Conservation (phyloP, 1,140 invertebrate species). For the Holotrichia oblita region DNA sequence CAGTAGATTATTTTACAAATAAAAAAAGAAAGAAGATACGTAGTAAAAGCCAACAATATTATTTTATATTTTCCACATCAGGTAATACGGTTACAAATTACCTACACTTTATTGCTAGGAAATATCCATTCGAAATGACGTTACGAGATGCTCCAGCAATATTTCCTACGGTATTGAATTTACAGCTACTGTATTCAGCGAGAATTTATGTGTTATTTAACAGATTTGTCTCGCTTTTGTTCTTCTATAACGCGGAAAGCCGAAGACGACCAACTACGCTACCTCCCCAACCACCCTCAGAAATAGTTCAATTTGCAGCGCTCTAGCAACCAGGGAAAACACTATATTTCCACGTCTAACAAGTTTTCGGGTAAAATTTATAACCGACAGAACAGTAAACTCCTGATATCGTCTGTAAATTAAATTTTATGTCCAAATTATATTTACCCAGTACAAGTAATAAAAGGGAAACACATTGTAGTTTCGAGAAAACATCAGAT, state of each 20-base stretch:
- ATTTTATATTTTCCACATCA: background rate
- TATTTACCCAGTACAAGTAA: background rate
- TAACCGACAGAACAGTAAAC: background rate
- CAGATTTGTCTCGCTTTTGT: slow-evolving; percentile 33
- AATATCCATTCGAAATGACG: background rate
- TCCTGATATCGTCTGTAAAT: slow-evolving; percentile 20
- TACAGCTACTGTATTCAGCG: background rate
- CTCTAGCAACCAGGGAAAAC: background rate
- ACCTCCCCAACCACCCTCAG: background rate
- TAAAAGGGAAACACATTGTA: too few relatives aligned
- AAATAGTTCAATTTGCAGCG: slow-evolving; percentile 30
- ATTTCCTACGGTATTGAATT: slow-evolving; percentile 27
- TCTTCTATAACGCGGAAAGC: background rate
- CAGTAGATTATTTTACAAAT: too few relatives aligned
- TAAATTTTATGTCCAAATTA: background rate
- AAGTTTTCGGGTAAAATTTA: slow-evolving; percentile 23
- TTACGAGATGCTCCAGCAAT: background rate
- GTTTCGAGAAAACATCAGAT: too few relatives aligned
- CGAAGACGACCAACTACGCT: background rate
- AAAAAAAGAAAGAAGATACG: too few relatives aligned
- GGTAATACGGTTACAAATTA: background rate
- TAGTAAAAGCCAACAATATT: background rate
- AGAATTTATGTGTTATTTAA: slow-evolving; percentile 30
- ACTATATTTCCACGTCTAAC: slow-evolving; percentile 33
- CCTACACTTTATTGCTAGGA: background rate